Conservation (phyloP, 2,113 vertebrate species). For the Heterochromis multidens region DNA sequence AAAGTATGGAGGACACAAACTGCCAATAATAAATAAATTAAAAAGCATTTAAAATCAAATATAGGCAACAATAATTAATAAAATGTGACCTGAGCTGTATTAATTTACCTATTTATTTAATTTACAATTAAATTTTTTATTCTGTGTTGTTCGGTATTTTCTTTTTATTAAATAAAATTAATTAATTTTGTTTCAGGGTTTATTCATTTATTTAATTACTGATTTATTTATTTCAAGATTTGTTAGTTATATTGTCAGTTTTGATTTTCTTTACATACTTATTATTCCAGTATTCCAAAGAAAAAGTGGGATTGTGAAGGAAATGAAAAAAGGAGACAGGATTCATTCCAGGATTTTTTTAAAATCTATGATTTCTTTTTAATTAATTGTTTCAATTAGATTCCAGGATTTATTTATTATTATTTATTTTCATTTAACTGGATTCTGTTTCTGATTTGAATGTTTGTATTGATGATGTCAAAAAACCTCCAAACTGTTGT, state of each 20-base stretch:
- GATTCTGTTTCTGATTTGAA: not conserved
- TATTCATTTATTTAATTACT: not conserved
- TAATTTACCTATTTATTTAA: not conserved
- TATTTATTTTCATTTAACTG: not conserved
- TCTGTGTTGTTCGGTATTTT: not conserved
- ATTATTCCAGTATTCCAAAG: not conserved
- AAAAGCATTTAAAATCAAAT: not conserved
- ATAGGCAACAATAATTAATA: not conserved
- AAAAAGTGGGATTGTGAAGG: not conserved
- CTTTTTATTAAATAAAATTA: not conserved
- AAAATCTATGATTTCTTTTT: no score
- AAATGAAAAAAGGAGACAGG: not conserved
- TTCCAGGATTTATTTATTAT: no score
- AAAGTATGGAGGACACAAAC: not conserved
- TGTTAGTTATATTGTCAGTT: not conserved
- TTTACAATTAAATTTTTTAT: not conserved
- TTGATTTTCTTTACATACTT: not conserved
- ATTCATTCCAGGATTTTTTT: no score
- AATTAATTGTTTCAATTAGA: no score
- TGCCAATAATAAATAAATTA: not conserved
- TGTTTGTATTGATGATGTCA: fast-evolving
- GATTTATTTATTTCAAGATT: not conserved
- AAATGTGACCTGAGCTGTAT: not conserved
- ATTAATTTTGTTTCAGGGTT: not conserved
- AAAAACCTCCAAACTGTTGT: not conserved